Conservation (phyloP, 2,113 vertebrate species). For the Formicarius rufipectus region DNA sequence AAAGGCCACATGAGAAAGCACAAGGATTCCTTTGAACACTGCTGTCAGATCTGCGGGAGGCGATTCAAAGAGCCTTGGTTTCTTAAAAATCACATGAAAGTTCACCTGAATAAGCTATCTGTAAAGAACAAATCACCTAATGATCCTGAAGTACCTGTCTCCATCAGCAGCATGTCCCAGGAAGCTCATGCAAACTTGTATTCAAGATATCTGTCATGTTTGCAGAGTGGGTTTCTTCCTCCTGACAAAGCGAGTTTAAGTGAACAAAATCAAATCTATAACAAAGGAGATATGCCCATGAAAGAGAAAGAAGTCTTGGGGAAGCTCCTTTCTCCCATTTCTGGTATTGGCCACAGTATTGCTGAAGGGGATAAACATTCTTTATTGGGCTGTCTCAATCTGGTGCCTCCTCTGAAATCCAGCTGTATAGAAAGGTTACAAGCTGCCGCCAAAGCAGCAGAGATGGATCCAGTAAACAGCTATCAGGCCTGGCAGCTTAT, state of each 20-base stretch:
- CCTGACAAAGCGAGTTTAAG: constrained; percentile 88
- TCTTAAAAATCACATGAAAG: constrained; percentile 99
- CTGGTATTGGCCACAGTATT: constrained; percentile 84
- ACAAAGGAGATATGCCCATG: constrained; percentile 89
- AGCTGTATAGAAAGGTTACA: constrained; percentile 98
- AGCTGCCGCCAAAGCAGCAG: constrained; percentile 94
- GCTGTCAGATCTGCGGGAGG: constrained; percentile 96
- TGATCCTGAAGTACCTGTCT: constrained; percentile 79
- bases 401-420: constrained; percentile 96
- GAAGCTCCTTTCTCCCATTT: constrained; percentile 90
- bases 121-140: constrained; percentile 92
- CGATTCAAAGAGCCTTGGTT: constrained; percentile 99
- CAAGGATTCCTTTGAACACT: constrained; percentile 99
- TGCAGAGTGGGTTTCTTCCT: constrained; percentile 93
- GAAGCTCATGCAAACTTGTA: constrained; percentile 96
- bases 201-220: constrained; percentile 94
- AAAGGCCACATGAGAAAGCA: constrained; percentile 99
- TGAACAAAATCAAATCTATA: constrained; percentile 89
- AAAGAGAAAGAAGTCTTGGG: constrained; percentile 97
- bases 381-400: constrained; percentile 92
- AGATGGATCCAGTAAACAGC: constrained; percentile 98
- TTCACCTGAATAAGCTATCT: constrained; percentile 96
- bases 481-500: constrained; percentile 99
- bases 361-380: constrained; percentile 94
- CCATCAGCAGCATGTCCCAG: constrained; percentile 89